Conservation (phyloP, 2,113 vertebrate genomes). For the Gila orcuttii region DNA sequence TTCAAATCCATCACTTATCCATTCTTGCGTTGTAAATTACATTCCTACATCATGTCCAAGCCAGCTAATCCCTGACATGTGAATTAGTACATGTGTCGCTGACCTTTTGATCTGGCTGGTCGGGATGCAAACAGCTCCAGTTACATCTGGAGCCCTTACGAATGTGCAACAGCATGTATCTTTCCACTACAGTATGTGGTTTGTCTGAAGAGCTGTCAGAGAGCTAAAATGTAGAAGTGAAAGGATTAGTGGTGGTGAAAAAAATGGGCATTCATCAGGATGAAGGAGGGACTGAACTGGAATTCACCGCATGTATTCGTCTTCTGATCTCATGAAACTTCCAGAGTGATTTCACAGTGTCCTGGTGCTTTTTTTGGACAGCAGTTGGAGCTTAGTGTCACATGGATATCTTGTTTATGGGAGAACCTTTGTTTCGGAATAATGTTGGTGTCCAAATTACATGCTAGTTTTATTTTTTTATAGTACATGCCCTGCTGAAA, state of each 20-base stretch:
- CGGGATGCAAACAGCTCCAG: constrained; percentile 56
- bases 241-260: constrained; percentile 28
- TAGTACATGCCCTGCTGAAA: not conserved
- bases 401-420: not conserved
- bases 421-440: not conserved
- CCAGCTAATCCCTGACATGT: constrained; percentile 65
- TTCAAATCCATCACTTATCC: constrained; percentile 52
- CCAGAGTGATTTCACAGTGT: constrained; percentile 10
- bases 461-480: not conserved
- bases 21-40: constrained; percentile 44
- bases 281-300: constrained; percentile 13
- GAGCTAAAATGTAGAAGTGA: constrained; percentile 19
- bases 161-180: constrained; percentile 61
- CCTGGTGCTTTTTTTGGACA: constrained; percentile 21
- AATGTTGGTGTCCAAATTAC: not conserved
- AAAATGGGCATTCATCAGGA: constrained; percentile 15
- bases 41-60: constrained; percentile 46
- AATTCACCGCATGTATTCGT: not conserved
- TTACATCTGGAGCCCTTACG: constrained; percentile 61
- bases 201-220: constrained; percentile 9
- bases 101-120: constrained; percentile 69
- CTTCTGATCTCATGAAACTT: constrained; percentile 22
- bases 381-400: not conserved
- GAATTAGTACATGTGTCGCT: constrained; percentile 67
- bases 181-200: constrained; percentile 64